phyloP scores from a whole-genome alignment of 2,888 invertebrate genomes.

The Apodemia mormo region DNA sequence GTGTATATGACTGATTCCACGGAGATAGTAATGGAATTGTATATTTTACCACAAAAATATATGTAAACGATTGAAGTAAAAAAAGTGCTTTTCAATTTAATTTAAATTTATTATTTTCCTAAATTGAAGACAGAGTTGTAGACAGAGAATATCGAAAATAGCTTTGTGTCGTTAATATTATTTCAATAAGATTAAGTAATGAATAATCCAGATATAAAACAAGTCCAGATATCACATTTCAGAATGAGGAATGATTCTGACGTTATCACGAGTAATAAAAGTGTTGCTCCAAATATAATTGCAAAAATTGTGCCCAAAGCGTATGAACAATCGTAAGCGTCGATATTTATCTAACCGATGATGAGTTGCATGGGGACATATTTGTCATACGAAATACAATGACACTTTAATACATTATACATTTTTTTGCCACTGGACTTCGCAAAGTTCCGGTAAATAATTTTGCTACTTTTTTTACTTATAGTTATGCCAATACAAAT shows the following conservation, averaged over 20 bases:
- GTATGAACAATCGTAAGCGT: not conserved
- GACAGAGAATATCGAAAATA: not conserved
- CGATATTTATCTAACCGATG: not conserved
- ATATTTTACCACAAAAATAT: not conserved
- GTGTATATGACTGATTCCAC: no score
- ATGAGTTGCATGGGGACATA: not conserved
- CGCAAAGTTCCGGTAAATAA: not conserved
- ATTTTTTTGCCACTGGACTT: not conserved
- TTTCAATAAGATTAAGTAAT: not conserved
- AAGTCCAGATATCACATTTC: constrained; percentile 15
- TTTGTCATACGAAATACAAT: constrained; percentile 11
- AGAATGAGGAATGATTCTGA: constrained; percentile 11
- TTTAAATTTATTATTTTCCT: not conserved
- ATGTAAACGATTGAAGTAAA: not conserved
- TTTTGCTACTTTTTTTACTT: not conserved
- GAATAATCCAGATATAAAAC: constrained; percentile 4
- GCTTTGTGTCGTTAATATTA: not conserved
- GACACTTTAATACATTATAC: not conserved
- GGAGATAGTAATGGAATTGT: no score
- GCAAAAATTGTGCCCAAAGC: constrained; percentile 18
- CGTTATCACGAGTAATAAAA: constrained; percentile 3
- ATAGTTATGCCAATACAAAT: not conserved
- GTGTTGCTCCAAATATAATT: constrained; percentile 6
- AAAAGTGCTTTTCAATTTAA: no score
- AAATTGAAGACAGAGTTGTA: not conserved